phyloP scores from a whole-genome alignment of 2,888 invertebrate species.

The Chrysopilus asiliformis region DNA sequence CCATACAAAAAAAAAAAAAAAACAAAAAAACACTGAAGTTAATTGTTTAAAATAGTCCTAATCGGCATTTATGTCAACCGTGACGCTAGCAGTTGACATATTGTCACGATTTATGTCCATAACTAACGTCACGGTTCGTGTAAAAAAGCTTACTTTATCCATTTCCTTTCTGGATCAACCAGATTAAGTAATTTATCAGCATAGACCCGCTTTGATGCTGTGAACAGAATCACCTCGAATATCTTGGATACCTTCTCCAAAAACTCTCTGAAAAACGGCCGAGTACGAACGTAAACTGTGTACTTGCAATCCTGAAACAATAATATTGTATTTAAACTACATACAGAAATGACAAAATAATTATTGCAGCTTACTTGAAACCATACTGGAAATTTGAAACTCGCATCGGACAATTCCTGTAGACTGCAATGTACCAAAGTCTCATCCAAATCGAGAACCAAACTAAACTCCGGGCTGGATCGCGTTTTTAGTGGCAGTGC shows the following conservation, averaged over 20 bases:
- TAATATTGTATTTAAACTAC: background rate
- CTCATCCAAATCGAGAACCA: constrained; percentile 69
- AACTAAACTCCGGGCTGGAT: constrained; percentile 84
- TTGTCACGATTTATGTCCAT: no score
- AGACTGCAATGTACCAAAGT: constrained; percentile 91
- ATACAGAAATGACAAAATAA: background rate
- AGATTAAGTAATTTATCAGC: constrained; percentile 87
- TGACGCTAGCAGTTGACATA: no score
- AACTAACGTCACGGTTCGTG: no score
- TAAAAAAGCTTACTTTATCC: constrained; percentile 43
- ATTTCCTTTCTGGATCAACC: constrained; percentile 73
- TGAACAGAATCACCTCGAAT: constrained; percentile 90
- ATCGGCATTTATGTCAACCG: no score
- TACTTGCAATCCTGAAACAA: constrained; percentile 69
- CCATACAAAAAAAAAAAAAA: constrained; percentile 4
- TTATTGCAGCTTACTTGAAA: constrained; percentile 47
- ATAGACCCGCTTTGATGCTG: constrained; percentile 90
- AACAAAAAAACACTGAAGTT: no score
- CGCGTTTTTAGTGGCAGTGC: constrained; percentile 84
- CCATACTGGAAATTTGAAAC: constrained; percentile 83
- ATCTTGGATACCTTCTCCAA: constrained; percentile 72
- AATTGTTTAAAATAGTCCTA: no score
- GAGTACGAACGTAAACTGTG: constrained; percentile 71
- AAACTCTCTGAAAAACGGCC: constrained; percentile 86
- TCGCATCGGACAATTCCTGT: constrained; percentile 80